Percentiles rank a stretch among this genome's conserved stretches.
Conservation (phyloP, 2,888 invertebrate species). For the Tanypteryx hageni region DNA sequence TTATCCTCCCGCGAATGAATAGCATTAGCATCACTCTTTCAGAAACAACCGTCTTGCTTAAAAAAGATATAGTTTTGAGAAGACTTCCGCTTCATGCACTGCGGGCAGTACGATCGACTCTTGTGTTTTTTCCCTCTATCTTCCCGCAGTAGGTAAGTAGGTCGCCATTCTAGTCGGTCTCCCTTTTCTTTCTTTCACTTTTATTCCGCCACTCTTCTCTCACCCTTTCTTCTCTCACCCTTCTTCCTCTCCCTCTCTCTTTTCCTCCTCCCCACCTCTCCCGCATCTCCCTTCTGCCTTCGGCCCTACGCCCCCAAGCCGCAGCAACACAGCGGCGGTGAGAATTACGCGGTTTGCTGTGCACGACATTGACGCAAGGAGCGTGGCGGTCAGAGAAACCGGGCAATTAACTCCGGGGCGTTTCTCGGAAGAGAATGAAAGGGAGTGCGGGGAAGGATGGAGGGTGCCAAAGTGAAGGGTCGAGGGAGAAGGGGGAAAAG, state of each 20-base stretch:
- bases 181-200: neutral
- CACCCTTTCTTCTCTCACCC: neutral
- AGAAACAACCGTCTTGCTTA: no score
- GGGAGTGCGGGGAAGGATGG: neutral
- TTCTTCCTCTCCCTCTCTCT: neutral
- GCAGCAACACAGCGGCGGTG: neutral
- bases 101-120: no score
- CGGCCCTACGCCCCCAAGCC: neutral
- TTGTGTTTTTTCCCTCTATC: no score
- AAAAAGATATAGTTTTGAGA: no score
- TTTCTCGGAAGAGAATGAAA: neutral
- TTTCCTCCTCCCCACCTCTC: neutral
- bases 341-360: slow-evolving; percentile 45
- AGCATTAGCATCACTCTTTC: no score
- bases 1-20: no score
- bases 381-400: slow-evolving; percentile 39
- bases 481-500: neutral
- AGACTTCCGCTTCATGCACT: no score
- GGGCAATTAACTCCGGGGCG: slow-evolving; percentile 51
- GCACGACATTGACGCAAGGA: slow-evolving; percentile 36
- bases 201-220: neutral
- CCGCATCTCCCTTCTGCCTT: neutral
- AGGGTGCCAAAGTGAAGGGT: neutral
- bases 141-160: no score
- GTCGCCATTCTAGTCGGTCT: no score